phyloP scores from a whole-genome alignment of 2,113 vertebrate species.

The Oxyruncus cristatus region DNA sequence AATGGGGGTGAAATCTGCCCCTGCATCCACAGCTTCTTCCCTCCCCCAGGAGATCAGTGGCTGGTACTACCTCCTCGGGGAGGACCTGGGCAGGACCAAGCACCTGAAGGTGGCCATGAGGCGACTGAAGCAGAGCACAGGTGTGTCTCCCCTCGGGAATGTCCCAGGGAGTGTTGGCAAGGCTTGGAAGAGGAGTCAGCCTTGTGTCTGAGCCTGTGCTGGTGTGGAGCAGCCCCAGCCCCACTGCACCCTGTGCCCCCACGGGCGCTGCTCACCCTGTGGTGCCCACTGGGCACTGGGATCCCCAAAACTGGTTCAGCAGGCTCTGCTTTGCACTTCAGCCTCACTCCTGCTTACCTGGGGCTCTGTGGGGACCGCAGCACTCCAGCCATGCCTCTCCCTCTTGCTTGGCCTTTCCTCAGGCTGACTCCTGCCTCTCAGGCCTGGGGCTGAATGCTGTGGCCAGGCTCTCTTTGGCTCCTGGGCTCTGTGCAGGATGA shows the following conservation, averaged over 20 bases:
- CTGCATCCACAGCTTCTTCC: background rate
- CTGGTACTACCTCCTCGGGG: conserved; percentile 89
- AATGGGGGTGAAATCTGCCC: background rate
- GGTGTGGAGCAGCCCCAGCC: background rate
- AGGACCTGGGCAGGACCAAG: conserved; percentile 85
- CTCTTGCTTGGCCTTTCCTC: background rate
- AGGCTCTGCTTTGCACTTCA: background rate
- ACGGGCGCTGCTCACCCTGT: background rate
- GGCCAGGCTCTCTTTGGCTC: background rate
- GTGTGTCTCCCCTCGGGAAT: background rate
- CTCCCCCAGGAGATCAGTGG: conserved; percentile 78
- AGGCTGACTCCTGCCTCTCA: background rate
- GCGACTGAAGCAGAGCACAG: conserved; percentile 56
- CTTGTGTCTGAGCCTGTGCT: background rate
- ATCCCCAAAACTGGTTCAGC: background rate
- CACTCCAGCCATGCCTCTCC: background rate
- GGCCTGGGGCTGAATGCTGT: background rate
- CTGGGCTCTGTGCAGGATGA: background rate
- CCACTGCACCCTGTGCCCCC: background rate
- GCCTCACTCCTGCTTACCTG: background rate
- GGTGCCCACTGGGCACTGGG: background rate
- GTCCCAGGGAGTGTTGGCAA: background rate
- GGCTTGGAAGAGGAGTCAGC: background rate
- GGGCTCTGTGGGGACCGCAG: background rate
- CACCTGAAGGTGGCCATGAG: conserved; percentile 84